Evolutionary conservation across 2,797 vertebrate genomes (phyloP).

Genomic region (Pangasius macronema): DNA sequence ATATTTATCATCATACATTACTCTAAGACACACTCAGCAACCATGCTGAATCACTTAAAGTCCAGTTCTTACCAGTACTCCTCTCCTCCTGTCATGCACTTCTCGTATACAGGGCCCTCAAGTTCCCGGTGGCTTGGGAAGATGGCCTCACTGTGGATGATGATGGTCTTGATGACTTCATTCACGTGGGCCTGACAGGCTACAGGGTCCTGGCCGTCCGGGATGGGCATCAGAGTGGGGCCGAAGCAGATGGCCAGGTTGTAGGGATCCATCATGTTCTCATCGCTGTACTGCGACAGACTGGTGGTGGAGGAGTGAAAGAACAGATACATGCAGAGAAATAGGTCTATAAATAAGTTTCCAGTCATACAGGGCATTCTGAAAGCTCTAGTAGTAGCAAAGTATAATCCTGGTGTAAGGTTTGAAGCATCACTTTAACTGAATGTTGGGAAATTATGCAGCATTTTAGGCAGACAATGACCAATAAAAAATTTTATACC

Average conservation of each 20-base stretch:
- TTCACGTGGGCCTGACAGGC: conserved; percentile 98
- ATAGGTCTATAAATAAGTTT: conserved; percentile 10
- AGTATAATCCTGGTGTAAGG: neutral
- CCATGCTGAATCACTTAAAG: neutral
- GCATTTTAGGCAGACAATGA: neutral
- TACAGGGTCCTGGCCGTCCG: conserved; percentile 95
- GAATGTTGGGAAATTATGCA: neutral
- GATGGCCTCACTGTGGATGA: conserved; percentile 92
- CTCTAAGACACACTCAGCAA: conserved; percentile 6
- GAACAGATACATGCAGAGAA: conserved; percentile 4
- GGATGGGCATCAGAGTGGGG: conserved; percentile 96
- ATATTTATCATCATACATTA: conserved; percentile 15
- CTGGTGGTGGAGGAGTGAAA: conserved; percentile 65
- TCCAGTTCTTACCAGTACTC: conserved; percentile 88
- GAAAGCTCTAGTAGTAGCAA: neutral
- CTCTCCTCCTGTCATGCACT: conserved; percentile 97
- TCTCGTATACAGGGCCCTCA: conserved; percentile 95
- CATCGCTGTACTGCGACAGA: conserved; percentile 96
- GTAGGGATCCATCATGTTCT: conserved; percentile 99
- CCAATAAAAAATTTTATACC: neutral
- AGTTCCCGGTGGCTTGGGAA: conserved; percentile 89
- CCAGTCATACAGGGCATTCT: neutral
- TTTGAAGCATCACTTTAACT: neutral
- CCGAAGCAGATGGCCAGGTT: conserved; percentile 99
- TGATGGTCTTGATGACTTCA: conserved; percentile 97